A percentile compares a stretch with the other conserved stretches of the same genome.
Evolutionary conservation across 2,888 invertebrate genomes (phyloP).

Genomic region (Cancer borealis): DNA sequence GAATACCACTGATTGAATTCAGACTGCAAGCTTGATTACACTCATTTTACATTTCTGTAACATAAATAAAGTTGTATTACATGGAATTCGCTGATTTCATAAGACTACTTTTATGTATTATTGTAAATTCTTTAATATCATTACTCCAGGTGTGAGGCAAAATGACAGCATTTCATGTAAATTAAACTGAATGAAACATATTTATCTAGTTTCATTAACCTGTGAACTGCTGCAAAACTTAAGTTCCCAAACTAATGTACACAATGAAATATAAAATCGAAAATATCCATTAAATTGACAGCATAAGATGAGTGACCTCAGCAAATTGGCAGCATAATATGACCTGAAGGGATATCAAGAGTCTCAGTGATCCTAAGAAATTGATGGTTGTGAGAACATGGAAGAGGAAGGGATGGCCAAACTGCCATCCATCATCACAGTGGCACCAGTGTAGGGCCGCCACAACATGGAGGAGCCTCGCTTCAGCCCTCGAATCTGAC

Average conservation of each 20-base stretch:
- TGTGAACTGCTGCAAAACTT: background rate
- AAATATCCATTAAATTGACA: background rate
- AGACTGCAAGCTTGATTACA: background rate
- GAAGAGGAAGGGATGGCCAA: slow-evolving; percentile 52
- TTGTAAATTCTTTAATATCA: background rate
- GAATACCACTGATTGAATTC: background rate
- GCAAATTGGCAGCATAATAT: background rate
- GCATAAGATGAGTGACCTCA: background rate
- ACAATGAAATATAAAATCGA: background rate
- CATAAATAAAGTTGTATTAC: background rate
- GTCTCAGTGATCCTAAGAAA: background rate
- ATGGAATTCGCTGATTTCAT: background rate
- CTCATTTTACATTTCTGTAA: background rate
- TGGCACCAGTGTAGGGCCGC: slow-evolving; percentile 85
- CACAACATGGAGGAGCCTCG: slow-evolving; percentile 91
- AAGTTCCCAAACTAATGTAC: background rate
- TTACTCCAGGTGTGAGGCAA: background rate
- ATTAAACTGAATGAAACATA: background rate
- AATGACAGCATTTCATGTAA: background rate
- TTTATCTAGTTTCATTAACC: background rate
- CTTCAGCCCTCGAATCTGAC: slow-evolving; percentile 88
- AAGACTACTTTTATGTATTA: background rate
- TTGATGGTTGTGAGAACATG: slow-evolving; percentile 62
- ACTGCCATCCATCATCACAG: slow-evolving; percentile 64
- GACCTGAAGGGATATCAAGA: background rate